Conservation (phyloP, 2,797 vertebrate genomes). For the Rhabdomys pumilio region DNA sequence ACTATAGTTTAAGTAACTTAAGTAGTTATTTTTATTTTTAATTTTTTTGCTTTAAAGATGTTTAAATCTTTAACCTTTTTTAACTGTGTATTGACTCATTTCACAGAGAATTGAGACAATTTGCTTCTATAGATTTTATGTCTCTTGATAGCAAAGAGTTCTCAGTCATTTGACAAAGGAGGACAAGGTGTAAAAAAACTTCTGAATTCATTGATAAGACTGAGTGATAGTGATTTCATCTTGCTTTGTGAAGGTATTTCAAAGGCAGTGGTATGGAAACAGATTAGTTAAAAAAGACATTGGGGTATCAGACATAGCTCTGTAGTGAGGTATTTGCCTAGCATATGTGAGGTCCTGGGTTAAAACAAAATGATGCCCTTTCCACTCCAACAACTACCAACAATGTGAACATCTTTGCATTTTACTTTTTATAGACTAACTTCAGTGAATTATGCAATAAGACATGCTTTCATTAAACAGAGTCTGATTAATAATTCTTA, state of each 20-base stretch:
- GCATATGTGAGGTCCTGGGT: too few species aligned
- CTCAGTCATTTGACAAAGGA: slow-evolving; percentile 60
- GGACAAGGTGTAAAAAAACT: not conserved
- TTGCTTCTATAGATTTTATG: not conserved
- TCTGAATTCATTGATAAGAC: not conserved
- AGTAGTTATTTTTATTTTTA: not conserved
- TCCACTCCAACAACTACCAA: not conserved
- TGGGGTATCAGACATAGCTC: not conserved
- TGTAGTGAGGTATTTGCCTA: not conserved
- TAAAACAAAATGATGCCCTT: not conserved
- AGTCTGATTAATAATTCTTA: slow-evolving; percentile 47
- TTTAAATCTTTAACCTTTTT: slow-evolving; percentile 46
- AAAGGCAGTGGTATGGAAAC: slow-evolving; percentile 43
- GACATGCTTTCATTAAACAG: slow-evolving; percentile 43
- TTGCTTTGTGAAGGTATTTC: slow-evolving; percentile 51
- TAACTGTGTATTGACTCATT: slow-evolving; percentile 40
- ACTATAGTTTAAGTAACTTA: not conserved
- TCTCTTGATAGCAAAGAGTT: slow-evolving; percentile 28
- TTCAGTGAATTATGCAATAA: not conserved
- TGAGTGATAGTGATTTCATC: slow-evolving; percentile 22
- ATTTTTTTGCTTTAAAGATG: slow-evolving; percentile 45
- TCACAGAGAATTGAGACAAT: not conserved
- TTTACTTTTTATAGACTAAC: slow-evolving; percentile 42
- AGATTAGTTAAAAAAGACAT: not conserved
- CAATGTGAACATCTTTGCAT: slow-evolving; percentile 7